A percentile compares a stretch with the other conserved stretches of the same genome.
phyloP scores from a whole-genome alignment of 2,888 invertebrate species.

The Dynastes tityus region DNA sequence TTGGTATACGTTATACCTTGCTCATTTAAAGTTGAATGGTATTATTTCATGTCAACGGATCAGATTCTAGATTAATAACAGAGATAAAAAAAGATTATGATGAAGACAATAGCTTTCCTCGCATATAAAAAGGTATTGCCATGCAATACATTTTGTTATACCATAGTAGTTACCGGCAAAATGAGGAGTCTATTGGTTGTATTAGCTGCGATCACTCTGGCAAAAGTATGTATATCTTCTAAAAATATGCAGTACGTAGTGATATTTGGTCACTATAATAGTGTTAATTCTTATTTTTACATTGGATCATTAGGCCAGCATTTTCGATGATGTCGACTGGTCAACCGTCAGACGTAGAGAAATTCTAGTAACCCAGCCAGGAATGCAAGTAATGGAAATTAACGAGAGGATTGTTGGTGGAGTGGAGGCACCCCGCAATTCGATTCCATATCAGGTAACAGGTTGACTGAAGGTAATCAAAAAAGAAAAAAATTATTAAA shows the following conservation, averaged over 20 bases:
- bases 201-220: background rate
- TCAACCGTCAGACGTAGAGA: conserved; percentile 27
- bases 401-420: conserved; percentile 57
- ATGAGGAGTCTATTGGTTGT: background rate
- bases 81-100: too few relatives aligned
- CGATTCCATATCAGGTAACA: conserved; percentile 57
- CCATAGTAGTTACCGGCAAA: background rate
- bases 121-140: background rate
- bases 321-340: conserved; percentile 37
- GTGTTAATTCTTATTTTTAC: background rate
- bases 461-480: background rate
- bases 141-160: background rate
- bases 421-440: conserved; percentile 57
- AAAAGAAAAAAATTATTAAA: background rate
- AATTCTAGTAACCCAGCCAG: background rate
- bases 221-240: conserved; percentile 6
- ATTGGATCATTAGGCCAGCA: conserved; percentile 14
- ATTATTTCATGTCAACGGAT: too few relatives aligned
- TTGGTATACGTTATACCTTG: too few relatives aligned
- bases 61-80: too few relatives aligned
- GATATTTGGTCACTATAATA: background rate
- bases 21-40: too few relatives aligned
- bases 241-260: too few relatives aligned
- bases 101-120: too few relatives aligned
- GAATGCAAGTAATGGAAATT: background rate